Base-by-base conservation (phyloP, 2,113 vertebrate species). In the Tiliqua scincoides region DNA sequence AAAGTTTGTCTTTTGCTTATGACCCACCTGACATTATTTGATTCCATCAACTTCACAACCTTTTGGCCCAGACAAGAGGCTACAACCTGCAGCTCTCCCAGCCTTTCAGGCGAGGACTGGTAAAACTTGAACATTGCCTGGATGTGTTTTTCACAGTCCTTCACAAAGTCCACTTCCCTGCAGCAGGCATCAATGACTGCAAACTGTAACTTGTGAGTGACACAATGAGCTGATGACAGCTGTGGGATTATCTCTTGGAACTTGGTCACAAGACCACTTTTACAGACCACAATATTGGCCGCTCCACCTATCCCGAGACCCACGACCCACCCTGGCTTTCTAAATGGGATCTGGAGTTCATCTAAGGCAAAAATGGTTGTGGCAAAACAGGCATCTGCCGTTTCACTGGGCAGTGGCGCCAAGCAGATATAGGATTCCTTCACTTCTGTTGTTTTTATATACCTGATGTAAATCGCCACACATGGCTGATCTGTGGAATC, bases 251-350 rank as follows among this genome's bases (percentile, higher is more conserved):
- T 1, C 80, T 94, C 91, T 74, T 27, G 90, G 83, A 92, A 81
- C 85, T 91, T 93, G 1, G 57, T 83, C 62, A 89, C 43, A 0
- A 94, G 74, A 59, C 87, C 87, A 20, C 90, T 89, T 20, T 85
- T 54, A 43, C 72, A 21, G 59, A 63, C 75, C 30, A 91, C 48
- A 68, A 83, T 37, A 21, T 32, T 77, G 40, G 89, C 0, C 0
- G 86, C 87, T 32, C 93, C 92, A 0, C 92, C 90, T 0, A 90
- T 92, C 0, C 91, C 93, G 67, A 93, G 83, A 8, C 91, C 91
- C 63, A 93, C 91, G 5, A 92, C 88, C 92, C 89, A 92, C 20
- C 93, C 92, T 0, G 92, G 93, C 83, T 87, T 91, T 78, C 87
- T 77, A 80, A 94, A 93, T 5, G 92, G 91, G 80, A 93, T 73